phyloP scores from a whole-genome alignment of 2,888 invertebrate genomes.

The Lasioglossum zephyrum region DNA sequence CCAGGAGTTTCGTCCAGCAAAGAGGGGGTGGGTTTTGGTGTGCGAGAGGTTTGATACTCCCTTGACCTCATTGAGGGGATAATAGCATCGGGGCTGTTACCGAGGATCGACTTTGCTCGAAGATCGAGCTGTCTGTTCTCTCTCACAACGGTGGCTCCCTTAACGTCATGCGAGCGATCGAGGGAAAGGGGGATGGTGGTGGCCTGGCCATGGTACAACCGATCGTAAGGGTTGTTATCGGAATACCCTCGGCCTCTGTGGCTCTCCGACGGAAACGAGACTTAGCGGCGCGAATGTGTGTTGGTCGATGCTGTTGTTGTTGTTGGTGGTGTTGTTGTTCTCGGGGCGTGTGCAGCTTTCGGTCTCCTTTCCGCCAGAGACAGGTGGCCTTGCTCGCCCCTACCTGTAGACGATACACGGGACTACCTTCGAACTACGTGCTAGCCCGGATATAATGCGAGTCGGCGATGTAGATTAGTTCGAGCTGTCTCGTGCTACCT shows the following conservation, averaged over 20 bases:
- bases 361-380: slow-evolving; percentile 29
- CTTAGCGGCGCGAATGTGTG: slow-evolving; percentile 48
- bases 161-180: slow-evolving; percentile 21
- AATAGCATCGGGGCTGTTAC: slow-evolving; percentile 64
- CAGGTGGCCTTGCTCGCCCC: neutral
- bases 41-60: slow-evolving; percentile 47
- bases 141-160: slow-evolving; percentile 7
- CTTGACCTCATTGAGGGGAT: slow-evolving; percentile 65
- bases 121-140: slow-evolving; percentile 55
- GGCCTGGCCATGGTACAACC: slow-evolving; percentile 40
- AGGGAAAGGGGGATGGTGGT: neutral
- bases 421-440: slow-evolving; percentile 60
- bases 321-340: neutral
- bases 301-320: slow-evolving; percentile 30
- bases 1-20: neutral
- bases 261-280: slow-evolving; percentile 48
- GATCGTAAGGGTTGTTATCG: slow-evolving; percentile 65
- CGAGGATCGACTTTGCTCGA: slow-evolving; percentile 59
- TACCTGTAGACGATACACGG: slow-evolving; percentile 53
- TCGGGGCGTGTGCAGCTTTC: slow-evolving; percentile 10
- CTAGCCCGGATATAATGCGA: slow-evolving; percentile 59
- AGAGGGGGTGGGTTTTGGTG: neutral
- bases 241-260: slow-evolving; percentile 35
- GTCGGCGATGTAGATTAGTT: slow-evolving; percentile 70
- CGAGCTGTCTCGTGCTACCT: slow-evolving; percentile 20